Evolutionary conservation across 2,113 vertebrate species (phyloP), one percentile per base, ranked within the genome.

Genomic region (Syngnathus floridae): DNA sequence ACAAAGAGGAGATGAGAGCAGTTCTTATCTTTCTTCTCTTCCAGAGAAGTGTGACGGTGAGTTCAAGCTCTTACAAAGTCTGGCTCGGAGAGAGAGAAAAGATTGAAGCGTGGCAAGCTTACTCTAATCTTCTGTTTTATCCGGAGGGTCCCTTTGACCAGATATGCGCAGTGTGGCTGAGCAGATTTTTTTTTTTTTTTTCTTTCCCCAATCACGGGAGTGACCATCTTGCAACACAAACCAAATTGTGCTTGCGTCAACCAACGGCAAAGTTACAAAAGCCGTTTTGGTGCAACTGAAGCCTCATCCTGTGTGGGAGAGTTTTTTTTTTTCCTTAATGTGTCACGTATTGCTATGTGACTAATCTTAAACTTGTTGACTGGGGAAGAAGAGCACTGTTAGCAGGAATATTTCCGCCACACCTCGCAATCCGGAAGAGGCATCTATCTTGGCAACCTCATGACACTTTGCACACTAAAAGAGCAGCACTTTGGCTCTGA

Each of bases 401-500:
- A 62, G 70, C 64, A 62, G 65, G 66, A 68, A 77, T 62, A 74
- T 70, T 75, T 72, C 62, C 63, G 14, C 45, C 35, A 19, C 17
- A 19, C 37, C 3, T 36, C 21, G 64, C 61, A 76, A 55, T 64
- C 64, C 73, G 75, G 75, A 83, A 66, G 83, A 79, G 85, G 80
- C 86, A 83, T 83, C 78, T 87, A 89, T 83, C 51, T 52, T 64
- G 52, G 67, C 72, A 67, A 89, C 80, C 81, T 86, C 40, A 78
- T 70, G 74, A 55, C 67, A 77, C 69, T 85, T 87, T 66, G 46
- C 87, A 49, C 79, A 81, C 76, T 74, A 73, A 82, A 82, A 87
- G 87, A 90, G 26, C 26, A 31, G 26, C 26, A 31, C 26, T 31
- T 31, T 31, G 26, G 26, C 26, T 31, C 26, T 31, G 58, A 70